Percentiles rank a stretch among this genome's conserved stretches.
phyloP scores from a whole-genome alignment of 2,797 vertebrate species.

The Acomys russatus region DNA sequence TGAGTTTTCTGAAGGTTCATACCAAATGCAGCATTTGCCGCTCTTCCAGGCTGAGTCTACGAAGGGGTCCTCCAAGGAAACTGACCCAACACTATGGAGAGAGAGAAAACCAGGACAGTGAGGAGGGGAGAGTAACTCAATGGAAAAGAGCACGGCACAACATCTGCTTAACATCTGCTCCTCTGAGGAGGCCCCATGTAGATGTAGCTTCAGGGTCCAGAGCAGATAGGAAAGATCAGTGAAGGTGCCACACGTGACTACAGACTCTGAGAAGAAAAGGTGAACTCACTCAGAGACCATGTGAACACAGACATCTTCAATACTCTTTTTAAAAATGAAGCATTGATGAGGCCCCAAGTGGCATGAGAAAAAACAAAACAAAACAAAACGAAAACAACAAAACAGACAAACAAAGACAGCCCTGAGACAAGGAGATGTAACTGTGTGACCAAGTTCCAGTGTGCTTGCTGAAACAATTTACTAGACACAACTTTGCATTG shows the following conservation, averaged over 20 bases:
- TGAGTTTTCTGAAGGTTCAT: background rate
- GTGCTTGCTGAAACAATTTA: background rate
- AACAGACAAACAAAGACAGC: background rate
- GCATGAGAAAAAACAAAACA: background rate
- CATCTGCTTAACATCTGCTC: background rate
- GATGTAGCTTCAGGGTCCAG: background rate
- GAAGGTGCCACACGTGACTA: background rate
- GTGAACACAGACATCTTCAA: background rate
- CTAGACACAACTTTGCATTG: background rate
- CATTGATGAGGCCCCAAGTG: background rate
- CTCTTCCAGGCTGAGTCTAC: background rate
- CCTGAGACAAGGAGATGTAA: background rate
- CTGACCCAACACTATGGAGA: background rate
- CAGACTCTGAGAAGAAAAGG: background rate
- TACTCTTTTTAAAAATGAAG: background rate
- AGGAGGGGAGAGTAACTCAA: background rate
- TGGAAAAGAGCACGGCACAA: background rate
- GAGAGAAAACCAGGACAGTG: background rate
- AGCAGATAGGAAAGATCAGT: background rate
- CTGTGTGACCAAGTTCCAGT: background rate
- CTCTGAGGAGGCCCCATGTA: accelerated
- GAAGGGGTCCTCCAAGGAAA: background rate
- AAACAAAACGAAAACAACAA: background rate
- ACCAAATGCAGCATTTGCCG: background rate
- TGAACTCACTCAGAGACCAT: background rate